These are phyloP conservation scores for Anabacerthia variegaticeps DNA, from an alignment of 2,797 vertebrate genomes.

Conservation along the genomic window DNA sequence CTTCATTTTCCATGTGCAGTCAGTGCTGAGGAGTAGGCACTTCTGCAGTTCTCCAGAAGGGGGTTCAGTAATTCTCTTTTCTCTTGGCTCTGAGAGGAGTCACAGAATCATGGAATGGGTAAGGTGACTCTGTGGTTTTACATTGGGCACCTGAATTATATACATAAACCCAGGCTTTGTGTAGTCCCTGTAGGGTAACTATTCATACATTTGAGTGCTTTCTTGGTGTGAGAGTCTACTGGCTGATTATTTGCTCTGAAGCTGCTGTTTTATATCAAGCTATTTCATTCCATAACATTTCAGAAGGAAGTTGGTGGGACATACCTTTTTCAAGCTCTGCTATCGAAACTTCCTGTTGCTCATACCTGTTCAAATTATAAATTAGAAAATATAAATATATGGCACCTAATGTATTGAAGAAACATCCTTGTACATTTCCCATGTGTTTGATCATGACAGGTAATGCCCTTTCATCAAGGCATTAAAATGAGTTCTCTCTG, in stretches of 20 bases:
- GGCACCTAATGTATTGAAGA: not conserved
- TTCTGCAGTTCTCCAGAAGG: not conserved
- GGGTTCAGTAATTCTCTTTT: not conserved
- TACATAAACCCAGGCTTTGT: not conserved
- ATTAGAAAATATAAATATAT: not conserved
- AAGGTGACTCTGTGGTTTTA: not conserved
- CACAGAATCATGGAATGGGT: not conserved
- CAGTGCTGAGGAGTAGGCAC: not conserved
- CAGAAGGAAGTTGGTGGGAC: not conserved
- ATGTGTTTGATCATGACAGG: not conserved
- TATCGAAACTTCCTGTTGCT: not conserved
- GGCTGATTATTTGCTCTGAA: not conserved
- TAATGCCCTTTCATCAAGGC: not conserved
- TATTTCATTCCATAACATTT: not conserved
- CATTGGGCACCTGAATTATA: not conserved
- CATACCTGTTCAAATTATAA: slow-evolving; percentile 28
- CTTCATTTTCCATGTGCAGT: not conserved
- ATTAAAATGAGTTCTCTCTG: not conserved
- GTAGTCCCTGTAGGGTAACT: not conserved
- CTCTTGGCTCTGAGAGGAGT: not conserved
- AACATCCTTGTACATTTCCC: not conserved
- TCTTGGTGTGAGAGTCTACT: not conserved
- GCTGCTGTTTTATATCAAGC: not conserved
- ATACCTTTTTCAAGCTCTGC: slow-evolving; percentile 36
- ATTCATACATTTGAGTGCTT: not conserved